Base-by-base conservation (phyloP, 2,888 invertebrate species). In the Schizaphis graminum region DNA sequence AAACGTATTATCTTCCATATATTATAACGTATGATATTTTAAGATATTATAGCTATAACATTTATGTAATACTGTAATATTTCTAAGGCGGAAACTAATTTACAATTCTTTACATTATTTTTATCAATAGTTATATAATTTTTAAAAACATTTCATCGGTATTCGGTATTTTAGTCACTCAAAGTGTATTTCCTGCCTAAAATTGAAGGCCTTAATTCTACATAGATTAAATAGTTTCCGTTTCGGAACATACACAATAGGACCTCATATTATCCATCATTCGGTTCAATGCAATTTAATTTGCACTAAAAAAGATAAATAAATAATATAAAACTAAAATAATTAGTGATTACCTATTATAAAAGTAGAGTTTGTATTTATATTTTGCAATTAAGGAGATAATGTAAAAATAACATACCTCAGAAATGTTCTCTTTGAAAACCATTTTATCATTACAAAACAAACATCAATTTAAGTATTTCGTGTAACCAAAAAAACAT, bases 101-200 rank as follows among this genome's bases (percentile, higher is more conserved):
- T 85, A 91, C 49, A 35, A 41, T 35, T 35, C 49, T 26, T 77
- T 53, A 53, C 28, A 86, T 53, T 56, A 91, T 85, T 77, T 35
- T 35, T 49, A 91, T 53, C 49, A 49, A 44, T 26, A 89, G 44
- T 91, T 77, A 91, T 77, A 41, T 77, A 49, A 91, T 77, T 49
- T 77, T 77, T 35, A 49, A 53, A 84, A 41, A 41, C 49, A 41
- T 91, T 86, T 92, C n/a, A 41, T 92, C 47, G 86, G 44, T 47
- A 28, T 92, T 92, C 47, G 86, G 44, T 47, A 28, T 92, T 86
- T 86, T 53, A 67, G n/a, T 44, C 21, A 77, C 67, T 53, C 88
- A 88, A 67, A 67, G 87, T 92, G 88, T 88, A 67, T 88, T 92
- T 92, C 87, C 87, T 92, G 87, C 47, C 35, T 26, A 49, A 21